These are phyloP conservation scores for Eremophila alpestris DNA, from an alignment of 2,797 vertebrate genomes.

Conservation along the genomic window DNA sequence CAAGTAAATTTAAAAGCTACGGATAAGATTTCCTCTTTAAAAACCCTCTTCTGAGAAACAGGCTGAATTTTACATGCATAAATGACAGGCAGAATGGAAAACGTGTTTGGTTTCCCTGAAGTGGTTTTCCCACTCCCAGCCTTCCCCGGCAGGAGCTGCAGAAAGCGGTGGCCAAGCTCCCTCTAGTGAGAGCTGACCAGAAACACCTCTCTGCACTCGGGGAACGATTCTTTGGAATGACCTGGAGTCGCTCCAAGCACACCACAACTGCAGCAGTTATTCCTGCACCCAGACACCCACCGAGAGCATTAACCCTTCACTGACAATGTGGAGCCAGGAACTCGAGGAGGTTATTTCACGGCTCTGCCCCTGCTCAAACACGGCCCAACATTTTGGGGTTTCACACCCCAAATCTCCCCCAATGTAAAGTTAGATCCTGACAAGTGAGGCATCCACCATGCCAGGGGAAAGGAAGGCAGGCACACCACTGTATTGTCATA, in stretches of 20 bases:
- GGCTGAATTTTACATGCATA: neutral
- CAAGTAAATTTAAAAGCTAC: neutral
- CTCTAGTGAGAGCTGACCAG: conserved; percentile 12
- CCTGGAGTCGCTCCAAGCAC: neutral
- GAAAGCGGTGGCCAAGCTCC: conserved; percentile 28
- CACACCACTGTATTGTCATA: neutral
- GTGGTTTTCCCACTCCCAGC: neutral
- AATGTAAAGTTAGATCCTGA: neutral
- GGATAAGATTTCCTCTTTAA: neutral
- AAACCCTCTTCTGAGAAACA: neutral
- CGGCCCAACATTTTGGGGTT: neutral
- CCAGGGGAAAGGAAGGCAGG: neutral
- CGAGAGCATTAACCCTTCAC: neutral
- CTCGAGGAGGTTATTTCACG: neutral
- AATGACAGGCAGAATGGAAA: neutral
- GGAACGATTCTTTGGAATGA: neutral
- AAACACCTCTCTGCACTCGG: neutral
- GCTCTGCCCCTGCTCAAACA: neutral
- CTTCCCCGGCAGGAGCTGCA: neutral
- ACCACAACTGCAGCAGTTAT: neutral
- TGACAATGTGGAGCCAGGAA: neutral
- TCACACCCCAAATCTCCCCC: neutral
- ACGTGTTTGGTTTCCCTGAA: neutral
- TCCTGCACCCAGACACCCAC: neutral
- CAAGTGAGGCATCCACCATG: neutral